phyloP scores from a whole-genome alignment of 2,797 vertebrate genomes.

The Miichthys miiuy region DNA sequence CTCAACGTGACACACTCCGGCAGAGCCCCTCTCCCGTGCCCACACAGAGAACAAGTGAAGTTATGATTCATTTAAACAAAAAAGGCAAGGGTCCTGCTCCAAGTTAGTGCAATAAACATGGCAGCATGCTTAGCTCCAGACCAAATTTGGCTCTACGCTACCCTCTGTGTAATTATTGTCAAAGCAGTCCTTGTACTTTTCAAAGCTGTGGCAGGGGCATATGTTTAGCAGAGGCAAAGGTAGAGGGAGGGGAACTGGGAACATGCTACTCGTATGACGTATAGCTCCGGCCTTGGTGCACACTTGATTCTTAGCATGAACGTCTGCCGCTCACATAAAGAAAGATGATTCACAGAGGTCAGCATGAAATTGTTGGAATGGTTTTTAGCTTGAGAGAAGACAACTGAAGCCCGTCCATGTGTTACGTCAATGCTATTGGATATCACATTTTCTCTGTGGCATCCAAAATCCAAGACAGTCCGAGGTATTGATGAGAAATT shows the following conservation, averaged over 20 bases:
- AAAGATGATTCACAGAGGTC: slow-evolving; percentile 39
- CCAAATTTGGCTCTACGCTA: slow-evolving; percentile 71
- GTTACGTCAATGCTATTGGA: slow-evolving; percentile 39
- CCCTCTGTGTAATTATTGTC: slow-evolving; percentile 31
- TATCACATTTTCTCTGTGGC: slow-evolving; percentile 32
- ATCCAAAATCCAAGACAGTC: slow-evolving; percentile 16
- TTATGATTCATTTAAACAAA: slow-evolving; percentile 67
- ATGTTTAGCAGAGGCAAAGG: slow-evolving; percentile 21
- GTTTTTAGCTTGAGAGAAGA: slow-evolving; percentile 32
- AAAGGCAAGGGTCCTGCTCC: slow-evolving; percentile 51
- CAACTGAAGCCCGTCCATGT: slow-evolving; percentile 25
- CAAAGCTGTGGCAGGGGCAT: slow-evolving; percentile 16
- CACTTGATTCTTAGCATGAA: not conserved
- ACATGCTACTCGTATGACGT: not conserved
- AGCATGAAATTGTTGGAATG: slow-evolving; percentile 54
- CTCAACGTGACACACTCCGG: slow-evolving; percentile 58
- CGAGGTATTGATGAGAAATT: slow-evolving; percentile 64
- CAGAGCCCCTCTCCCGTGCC: slow-evolving; percentile 49
- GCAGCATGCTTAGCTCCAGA: slow-evolving; percentile 36
- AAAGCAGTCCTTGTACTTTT: slow-evolving; percentile 40
- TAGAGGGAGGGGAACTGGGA: not conserved
- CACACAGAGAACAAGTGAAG: slow-evolving; percentile 56
- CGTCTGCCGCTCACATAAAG: slow-evolving; percentile 1
- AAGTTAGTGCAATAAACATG: slow-evolving; percentile 59
- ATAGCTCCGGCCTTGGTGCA: not conserved